Evolutionary conservation across 2,888 invertebrate genomes (phyloP), one percentile per base, ranked within the genome.

Genomic region (Pachycephus smyrnensis): DNA sequence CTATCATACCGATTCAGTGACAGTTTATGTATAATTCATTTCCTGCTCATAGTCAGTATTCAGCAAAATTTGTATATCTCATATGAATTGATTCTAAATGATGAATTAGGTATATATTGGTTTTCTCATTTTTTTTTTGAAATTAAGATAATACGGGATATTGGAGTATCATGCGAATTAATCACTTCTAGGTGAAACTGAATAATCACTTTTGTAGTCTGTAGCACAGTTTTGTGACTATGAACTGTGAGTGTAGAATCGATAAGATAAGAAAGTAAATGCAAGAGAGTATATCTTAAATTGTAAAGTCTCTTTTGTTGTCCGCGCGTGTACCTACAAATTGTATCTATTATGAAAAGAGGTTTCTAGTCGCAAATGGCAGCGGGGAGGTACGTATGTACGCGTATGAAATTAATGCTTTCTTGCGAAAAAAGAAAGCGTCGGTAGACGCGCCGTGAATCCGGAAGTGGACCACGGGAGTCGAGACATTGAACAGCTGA

Each of bases 371-470:
- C 33, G 73, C 40, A 9, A 55, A 55, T 55, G 40, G 23, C 40
- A 55, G 40, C 40, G 23, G 40, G 9, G n/a, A 55, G 37, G 35
- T 36, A 37, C 68, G 37, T 30, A 73, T 12, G 37, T 55, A n/a
- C n/a, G 33, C 74, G 55, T 30, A 76, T 78, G 75, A 73, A 76
- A 76, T 80, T 75, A 69, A 75, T 73, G 35, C 37, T 71, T 69
- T 77, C 75, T 82, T 80, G 78, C 82, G 80, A 78, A 76, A 78
- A 81, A 40, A 82, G 80, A 80, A 84, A 84, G 83, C 69, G 68
- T 3, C 30, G n/a, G 36, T 75, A 73, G 37, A 74, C 75, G 79
- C 69, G 73, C 71, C 79, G 32, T 76, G 32, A 35, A 74, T 74
- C 79, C 78, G 79, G 82, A 86, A 83, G 82, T 81, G 69, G 79